phyloP scores from a whole-genome alignment of 2,113 vertebrate species.

The Vombatus ursinus region DNA sequence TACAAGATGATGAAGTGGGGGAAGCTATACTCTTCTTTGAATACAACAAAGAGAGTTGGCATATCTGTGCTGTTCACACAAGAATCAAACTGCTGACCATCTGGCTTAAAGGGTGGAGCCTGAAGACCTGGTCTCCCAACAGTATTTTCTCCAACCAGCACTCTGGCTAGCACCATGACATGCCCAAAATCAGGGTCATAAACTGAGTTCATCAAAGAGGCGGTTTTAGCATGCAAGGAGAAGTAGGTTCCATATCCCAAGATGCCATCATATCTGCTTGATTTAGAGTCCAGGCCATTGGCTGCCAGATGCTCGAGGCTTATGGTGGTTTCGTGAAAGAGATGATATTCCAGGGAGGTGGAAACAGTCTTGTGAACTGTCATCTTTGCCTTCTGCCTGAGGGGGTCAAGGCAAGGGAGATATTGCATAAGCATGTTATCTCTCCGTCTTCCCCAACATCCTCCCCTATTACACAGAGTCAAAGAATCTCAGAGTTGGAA shows the following conservation, averaged over 20 bases:
- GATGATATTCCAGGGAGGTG: not conserved
- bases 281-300: not conserved
- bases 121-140: not conserved
- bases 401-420: not conserved
- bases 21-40: not conserved
- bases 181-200: not conserved
- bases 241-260: not conserved
- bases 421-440: not conserved
- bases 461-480: not conserved
- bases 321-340: not conserved
- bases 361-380: not conserved
- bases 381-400: not conserved
- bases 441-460: not conserved
- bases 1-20: not conserved
- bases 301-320: not conserved
- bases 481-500: not conserved
- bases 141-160: not conserved
- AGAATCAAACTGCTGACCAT: not conserved
- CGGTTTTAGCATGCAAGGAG: not conserved
- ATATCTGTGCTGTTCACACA: not conserved
- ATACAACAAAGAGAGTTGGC: not conserved
- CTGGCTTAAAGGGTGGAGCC: not conserved
- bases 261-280: not conserved
- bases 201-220: not conserved
- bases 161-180: not conserved